A percentile compares a stretch with the other conserved stretches of the same genome.
Conservation (phyloP, 1,140 invertebrate genomes). For the Drosophila tropicalis region DNA sequence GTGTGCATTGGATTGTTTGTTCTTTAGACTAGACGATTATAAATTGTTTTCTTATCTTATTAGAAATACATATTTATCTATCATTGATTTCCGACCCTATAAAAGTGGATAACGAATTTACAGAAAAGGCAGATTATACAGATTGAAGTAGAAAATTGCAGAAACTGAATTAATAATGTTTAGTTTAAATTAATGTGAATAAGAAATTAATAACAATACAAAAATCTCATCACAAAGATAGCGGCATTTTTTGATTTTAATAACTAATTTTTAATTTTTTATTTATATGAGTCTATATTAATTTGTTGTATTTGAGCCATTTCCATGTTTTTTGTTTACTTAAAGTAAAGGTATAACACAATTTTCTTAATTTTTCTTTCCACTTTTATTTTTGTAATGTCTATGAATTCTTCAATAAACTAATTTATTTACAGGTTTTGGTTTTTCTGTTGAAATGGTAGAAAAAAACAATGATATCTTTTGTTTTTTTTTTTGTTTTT, state of each 20-base stretch:
- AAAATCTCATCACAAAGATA: slow-evolving; percentile 10
- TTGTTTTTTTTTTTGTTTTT: slow-evolving; percentile 43
- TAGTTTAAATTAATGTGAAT: neutral
- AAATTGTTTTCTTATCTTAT: slow-evolving; percentile 57
- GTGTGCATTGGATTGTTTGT: slow-evolving; percentile 31
- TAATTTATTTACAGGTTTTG: slow-evolving; percentile 31
- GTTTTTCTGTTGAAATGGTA: slow-evolving; percentile 48
- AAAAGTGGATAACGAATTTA: slow-evolving; percentile 30
- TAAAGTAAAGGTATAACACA: slow-evolving; percentile 74
- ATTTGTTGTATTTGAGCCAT: slow-evolving; percentile 45
- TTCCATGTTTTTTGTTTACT: slow-evolving; percentile 52
- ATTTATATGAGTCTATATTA: slow-evolving; percentile 23
- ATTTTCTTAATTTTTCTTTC: slow-evolving; percentile 13
- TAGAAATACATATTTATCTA: slow-evolving; percentile 30
- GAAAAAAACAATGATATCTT: slow-evolving; percentile 48
- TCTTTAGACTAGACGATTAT: slow-evolving; percentile 74
- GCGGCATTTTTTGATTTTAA: slow-evolving; percentile 14
- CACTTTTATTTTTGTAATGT: slow-evolving; percentile 31
- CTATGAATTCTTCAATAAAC: slow-evolving; percentile 40
- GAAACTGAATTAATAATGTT: neutral
- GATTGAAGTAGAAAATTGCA: slow-evolving; percentile 33
- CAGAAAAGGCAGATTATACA: slow-evolving; percentile 13
- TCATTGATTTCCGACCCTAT: slow-evolving; percentile 38
- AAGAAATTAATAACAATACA: neutral
- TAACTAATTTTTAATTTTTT: slow-evolving; percentile 39